phyloP scores from a whole-genome alignment of 2,888 invertebrate species.

The Brassicogethes aeneus region DNA sequence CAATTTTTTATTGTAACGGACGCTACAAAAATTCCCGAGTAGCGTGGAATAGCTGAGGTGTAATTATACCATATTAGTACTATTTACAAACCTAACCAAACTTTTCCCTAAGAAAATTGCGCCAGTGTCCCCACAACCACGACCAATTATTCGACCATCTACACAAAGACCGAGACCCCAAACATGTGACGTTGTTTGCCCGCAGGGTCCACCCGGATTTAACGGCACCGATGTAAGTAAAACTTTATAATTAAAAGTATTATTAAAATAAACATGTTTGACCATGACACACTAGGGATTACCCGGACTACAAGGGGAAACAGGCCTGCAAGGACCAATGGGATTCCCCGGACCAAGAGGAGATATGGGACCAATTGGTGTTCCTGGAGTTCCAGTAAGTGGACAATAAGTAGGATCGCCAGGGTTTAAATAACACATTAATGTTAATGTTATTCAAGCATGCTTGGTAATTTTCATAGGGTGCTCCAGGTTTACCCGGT shows the following conservation, averaged over 20 bases:
- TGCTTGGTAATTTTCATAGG: conserved; percentile 18
- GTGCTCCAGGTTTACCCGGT: conserved; percentile 39
- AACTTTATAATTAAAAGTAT: not conserved
- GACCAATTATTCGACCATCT: conserved; percentile 4
- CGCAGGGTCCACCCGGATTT: conserved; percentile 52
- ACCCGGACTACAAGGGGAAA: conserved; percentile 30
- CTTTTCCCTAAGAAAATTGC: conserved; percentile 7
- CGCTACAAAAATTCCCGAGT: too few species aligned
- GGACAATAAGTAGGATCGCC: too few species aligned
- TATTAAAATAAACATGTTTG: not conserved
- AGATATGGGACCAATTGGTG: conserved; percentile 39
- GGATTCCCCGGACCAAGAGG: conserved; percentile 41
- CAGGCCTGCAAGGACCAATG: conserved; percentile 38
- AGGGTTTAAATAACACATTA: not conserved
- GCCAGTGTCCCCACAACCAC: conserved; percentile 9
- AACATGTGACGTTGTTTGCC: conserved; percentile 48
- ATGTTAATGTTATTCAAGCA: too few species aligned
- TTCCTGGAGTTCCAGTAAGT: conserved; percentile 42
- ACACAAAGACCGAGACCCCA: conserved; percentile 10
- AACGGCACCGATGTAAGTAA: conserved; percentile 48
- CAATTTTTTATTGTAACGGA: too few species aligned
- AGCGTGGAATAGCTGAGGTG: too few species aligned
- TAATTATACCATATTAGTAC: too few species aligned
- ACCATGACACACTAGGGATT: conserved; percentile 23
- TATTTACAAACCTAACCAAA: too few species aligned